phyloP scores from a whole-genome alignment of 1,140 invertebrate genomes.

The Temnothorax nylanderi region DNA sequence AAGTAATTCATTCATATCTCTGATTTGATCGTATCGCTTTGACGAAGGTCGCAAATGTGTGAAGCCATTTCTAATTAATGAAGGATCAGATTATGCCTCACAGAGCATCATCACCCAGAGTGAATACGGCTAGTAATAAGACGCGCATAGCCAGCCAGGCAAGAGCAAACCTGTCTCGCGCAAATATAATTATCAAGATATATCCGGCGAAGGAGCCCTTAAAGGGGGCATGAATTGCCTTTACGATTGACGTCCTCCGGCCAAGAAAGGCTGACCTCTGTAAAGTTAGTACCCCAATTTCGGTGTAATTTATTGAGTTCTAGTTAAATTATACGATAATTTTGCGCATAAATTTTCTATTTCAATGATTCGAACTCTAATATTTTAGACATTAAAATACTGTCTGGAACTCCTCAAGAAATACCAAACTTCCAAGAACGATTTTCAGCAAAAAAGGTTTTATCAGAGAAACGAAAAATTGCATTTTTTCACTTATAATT shows the following conservation, averaged over 20 bases:
- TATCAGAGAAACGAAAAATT: not conserved
- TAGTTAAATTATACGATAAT: not conserved
- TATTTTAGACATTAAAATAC: not conserved
- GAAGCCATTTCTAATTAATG: conserved; percentile 49
- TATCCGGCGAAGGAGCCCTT: conserved; percentile 13
- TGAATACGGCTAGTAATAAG: conserved; percentile 42
- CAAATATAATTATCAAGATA: conserved; percentile 42
- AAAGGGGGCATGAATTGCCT: not conserved
- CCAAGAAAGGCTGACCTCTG: conserved; percentile 5
- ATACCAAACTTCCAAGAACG: not conserved
- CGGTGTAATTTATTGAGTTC: not conserved
- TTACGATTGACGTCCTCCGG: not conserved
- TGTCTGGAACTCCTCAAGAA: not conserved
- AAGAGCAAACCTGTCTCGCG: conserved; percentile 17
- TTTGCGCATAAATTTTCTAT: conserved; percentile 6
- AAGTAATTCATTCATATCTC: not conserved
- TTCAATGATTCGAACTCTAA: not conserved
- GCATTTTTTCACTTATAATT: not conserved
- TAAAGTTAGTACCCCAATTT: not conserved
- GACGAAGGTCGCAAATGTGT: not conserved
- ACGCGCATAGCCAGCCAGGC: not conserved
- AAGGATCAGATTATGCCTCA: not conserved
- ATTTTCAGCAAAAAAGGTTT: not conserved
- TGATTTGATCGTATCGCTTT: not conserved
- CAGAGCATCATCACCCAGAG: not conserved